A percentile compares a stretch with the other conserved stretches of the same genome.
Conservation (phyloP, 2,797 vertebrate species). For the Peromyscus attwateri region DNA sequence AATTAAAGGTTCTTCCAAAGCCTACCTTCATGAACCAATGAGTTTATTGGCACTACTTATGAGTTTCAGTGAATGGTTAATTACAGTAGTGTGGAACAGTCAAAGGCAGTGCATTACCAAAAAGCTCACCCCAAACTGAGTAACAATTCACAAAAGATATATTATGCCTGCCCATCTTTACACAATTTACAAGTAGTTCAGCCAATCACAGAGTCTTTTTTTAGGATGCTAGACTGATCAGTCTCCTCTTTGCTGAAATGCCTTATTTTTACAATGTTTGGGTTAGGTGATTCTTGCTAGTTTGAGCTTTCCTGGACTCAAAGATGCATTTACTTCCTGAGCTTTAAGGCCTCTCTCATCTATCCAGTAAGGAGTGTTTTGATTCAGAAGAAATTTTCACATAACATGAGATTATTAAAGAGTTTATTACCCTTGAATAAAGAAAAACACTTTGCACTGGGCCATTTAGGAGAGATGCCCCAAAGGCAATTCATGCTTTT, state of each 20-base stretch:
- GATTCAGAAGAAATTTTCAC: background rate
- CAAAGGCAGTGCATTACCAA: background rate
- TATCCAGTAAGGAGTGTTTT: background rate
- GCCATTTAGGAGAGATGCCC: background rate
- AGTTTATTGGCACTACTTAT: background rate
- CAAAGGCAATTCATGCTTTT: background rate
- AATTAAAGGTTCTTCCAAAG: background rate
- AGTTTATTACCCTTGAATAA: background rate
- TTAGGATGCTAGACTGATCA: background rate
- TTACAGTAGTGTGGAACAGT: background rate
- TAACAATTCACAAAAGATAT: background rate
- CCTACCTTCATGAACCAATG: background rate
- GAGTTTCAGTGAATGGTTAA: background rate
- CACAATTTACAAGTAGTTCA: background rate
- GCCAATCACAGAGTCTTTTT: background rate
- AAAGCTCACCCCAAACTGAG: background rate
- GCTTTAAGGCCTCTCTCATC: background rate
- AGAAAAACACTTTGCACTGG: background rate
- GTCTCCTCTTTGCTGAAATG: background rate
- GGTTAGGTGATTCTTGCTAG: background rate
- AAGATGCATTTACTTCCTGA: background rate
- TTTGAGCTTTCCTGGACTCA: background rate
- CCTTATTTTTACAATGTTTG: background rate
- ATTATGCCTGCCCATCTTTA: background rate
- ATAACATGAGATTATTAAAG: background rate